phyloP scores from a whole-genome alignment of 1,140 invertebrate genomes.

The Luehdorfia chinensis region DNA sequence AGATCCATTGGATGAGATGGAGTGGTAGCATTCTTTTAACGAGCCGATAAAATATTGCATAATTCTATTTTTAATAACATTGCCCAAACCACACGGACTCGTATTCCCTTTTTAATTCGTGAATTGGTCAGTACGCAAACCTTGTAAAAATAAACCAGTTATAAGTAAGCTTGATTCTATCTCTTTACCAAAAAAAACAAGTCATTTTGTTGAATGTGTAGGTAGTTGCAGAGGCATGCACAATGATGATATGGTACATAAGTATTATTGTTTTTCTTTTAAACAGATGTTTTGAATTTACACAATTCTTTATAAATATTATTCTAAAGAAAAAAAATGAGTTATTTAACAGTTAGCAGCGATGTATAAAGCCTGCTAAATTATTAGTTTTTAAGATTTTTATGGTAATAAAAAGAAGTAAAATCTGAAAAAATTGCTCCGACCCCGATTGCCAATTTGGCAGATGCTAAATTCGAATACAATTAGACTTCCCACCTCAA shows the following conservation, averaged over 20 bases:
- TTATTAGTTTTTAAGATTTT: no score
- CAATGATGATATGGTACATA: background rate
- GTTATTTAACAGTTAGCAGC: no score
- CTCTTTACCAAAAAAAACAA: constrained; percentile 12
- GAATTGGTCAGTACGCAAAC: constrained; percentile 10
- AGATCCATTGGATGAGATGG: no score
- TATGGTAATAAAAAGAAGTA: no score
- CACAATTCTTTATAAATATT: no score
- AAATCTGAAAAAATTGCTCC: constrained; percentile 8
- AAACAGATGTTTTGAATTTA: no score
- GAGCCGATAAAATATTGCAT: constrained; percentile 2
- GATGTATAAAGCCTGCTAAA: no score
- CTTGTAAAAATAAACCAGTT: constrained; percentile 26
- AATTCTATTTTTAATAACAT: constrained; percentile 13
- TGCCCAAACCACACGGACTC: constrained; percentile 1
- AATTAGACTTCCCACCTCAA: constrained; percentile 36
- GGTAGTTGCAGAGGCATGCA: constrained; percentile 2
- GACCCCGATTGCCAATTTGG: constrained; percentile 41
- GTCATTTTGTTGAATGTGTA: constrained; percentile 8
- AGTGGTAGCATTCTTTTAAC: background rate
- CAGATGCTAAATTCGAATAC: constrained; percentile 36
- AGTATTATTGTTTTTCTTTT: background rate
- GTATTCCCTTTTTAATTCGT: constrained; percentile 7
- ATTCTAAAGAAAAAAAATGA: no score
- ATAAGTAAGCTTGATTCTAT: constrained; percentile 16